A percentile compares a stretch with the other conserved stretches of the same genome.
These are phyloP conservation scores for Myripristis jacobus DNA, from an alignment of 2,797 vertebrate species.

Conservation along the genomic window DNA sequence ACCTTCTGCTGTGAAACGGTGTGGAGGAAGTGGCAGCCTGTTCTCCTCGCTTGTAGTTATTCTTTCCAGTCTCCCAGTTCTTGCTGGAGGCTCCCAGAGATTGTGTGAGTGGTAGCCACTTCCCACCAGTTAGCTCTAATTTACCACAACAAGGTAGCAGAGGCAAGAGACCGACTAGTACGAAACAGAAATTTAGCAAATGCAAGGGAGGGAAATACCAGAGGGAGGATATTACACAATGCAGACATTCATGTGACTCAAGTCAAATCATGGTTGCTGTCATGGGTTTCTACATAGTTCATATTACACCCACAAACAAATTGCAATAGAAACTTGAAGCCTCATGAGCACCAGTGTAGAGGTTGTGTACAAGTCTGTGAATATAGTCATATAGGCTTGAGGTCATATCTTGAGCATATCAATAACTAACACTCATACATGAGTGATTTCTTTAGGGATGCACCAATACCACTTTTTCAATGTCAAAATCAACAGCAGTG, in stretches of 20 bases:
- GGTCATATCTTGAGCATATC: slow-evolving; percentile 19
- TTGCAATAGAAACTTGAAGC: background rate
- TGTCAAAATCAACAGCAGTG: no score
- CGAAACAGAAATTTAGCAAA: slow-evolving; percentile 51
- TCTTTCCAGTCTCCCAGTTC: slow-evolving; percentile 36
- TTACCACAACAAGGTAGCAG: slow-evolving; percentile 66
- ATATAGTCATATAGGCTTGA: slow-evolving; percentile 19
- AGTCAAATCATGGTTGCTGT: slow-evolving; percentile 38
- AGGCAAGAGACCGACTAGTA: slow-evolving; percentile 44
- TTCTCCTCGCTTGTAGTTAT: slow-evolving; percentile 38
- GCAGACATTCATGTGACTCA: slow-evolving; percentile 70
- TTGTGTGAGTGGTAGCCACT: slow-evolving; percentile 48
- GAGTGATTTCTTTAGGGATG: background rate
- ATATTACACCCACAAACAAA: background rate
- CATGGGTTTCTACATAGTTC: slow-evolving; percentile 51
- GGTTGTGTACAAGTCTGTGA: background rate
- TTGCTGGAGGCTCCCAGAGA: slow-evolving; percentile 40
- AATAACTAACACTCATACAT: slow-evolving; percentile 10
- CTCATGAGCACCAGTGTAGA: background rate
- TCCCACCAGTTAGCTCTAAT: slow-evolving; percentile 75
- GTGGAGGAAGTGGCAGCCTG: slow-evolving; percentile 33
- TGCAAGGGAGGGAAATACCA: slow-evolving; percentile 5
- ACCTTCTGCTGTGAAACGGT: slow-evolving; percentile 74
- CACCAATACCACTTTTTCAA: no score
- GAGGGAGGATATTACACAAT: slow-evolving; percentile 68